Conservation (phyloP, 2,888 invertebrate species). For the Sarcophaga variegata region DNA sequence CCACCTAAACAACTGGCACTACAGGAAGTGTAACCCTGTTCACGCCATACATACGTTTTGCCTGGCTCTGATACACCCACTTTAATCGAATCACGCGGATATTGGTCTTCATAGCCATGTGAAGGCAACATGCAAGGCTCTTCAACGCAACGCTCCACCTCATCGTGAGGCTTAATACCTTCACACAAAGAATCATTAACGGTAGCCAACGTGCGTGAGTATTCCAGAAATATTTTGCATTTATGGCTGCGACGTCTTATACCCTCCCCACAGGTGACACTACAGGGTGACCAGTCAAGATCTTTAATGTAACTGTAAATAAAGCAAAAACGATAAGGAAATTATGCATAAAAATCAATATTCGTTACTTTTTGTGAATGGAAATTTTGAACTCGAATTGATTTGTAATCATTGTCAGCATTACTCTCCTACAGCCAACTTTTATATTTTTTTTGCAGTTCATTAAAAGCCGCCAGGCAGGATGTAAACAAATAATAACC, state of each 20-base stretch:
- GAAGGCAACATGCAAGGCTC: slow-evolving; percentile 88
- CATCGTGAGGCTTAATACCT: slow-evolving; percentile 91
- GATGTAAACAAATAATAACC: too few relatives aligned
- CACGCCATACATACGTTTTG: slow-evolving; percentile 94
- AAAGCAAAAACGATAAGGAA: background rate
- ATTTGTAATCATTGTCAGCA: background rate
- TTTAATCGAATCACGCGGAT: slow-evolving; percentile 82
- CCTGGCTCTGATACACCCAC: slow-evolving; percentile 89
- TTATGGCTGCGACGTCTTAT: slow-evolving; percentile 92
- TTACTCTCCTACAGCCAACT: background rate
- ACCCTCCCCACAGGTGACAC: slow-evolving; percentile 95
- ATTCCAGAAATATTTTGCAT: slow-evolving; percentile 97
- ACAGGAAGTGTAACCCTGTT: slow-evolving; percentile 95
- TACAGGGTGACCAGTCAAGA: slow-evolving; percentile 94
- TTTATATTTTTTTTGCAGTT: too few relatives aligned
- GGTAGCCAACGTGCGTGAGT: slow-evolving; percentile 93
- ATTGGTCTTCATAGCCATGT: slow-evolving; percentile 83
- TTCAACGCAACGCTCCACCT: slow-evolving; percentile 90
- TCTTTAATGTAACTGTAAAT: slow-evolving; percentile 92
- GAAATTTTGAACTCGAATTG: slow-evolving; percentile 1
- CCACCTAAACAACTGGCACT: slow-evolving; percentile 96
- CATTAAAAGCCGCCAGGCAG: too few relatives aligned
- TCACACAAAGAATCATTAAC: slow-evolving; percentile 94
- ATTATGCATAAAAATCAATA: slow-evolving; percentile 27
- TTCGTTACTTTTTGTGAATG: slow-evolving; percentile 19